Conservation (phyloP, 2,113 vertebrate genomes). For the Thunnus maccoyii region DNA sequence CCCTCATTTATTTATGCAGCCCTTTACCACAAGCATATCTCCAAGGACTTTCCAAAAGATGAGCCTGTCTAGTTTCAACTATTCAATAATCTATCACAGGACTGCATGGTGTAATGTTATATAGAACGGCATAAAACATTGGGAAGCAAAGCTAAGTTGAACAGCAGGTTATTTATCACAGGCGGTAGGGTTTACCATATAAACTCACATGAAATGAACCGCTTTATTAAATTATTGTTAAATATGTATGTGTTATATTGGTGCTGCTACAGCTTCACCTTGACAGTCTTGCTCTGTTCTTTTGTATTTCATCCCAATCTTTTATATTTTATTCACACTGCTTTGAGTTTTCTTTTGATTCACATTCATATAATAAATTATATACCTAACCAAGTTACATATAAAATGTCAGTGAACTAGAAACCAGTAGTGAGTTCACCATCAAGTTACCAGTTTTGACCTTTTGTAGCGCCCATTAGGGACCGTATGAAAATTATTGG, state of each 20-base stretch:
- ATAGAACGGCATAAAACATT: neutral
- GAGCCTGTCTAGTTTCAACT: neutral
- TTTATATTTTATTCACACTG: too few relatives aligned
- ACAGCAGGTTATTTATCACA: neutral
- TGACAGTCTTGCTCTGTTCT: neutral
- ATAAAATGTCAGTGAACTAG: neutral
- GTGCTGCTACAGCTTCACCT: neutral
- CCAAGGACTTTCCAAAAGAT: neutral
- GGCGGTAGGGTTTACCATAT: neutral
- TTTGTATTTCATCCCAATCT: too few relatives aligned
- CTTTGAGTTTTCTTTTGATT: neutral
- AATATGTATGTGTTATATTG: neutral
- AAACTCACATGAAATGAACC: too few relatives aligned
- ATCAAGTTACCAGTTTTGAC: neutral
- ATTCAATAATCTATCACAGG: neutral
- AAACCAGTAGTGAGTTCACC: neutral
- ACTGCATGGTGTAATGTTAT: neutral
- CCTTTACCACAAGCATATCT: slow-evolving; percentile 17
- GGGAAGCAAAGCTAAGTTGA: neutral
- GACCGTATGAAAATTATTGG: neutral
- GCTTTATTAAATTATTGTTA: neutral
- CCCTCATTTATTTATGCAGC: slow-evolving; percentile 4
- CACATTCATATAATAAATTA: neutral
- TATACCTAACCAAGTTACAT: neutral
- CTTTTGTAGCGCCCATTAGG: neutral